Evolutionary conservation across 1,140 invertebrate genomes (phyloP).

Genomic region (Cyphomyrmex costatus): DNA sequence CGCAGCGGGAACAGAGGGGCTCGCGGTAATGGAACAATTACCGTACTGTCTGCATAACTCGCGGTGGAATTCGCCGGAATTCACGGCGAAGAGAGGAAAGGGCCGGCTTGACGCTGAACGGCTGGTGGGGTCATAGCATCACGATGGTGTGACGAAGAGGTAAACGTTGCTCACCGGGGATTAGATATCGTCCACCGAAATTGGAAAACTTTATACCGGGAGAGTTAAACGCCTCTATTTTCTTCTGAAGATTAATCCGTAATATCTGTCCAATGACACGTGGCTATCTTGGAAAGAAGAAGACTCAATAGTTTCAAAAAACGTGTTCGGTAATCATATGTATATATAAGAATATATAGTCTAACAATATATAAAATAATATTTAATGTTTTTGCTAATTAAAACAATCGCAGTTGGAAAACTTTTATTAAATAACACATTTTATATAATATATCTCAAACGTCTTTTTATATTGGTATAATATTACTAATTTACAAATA

Average conservation of each 20-base stretch:
- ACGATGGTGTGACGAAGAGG: conserved; percentile 56
- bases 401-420: background rate
- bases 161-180: conserved; percentile 55
- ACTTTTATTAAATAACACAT: too few species aligned
- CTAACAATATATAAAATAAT: background rate
- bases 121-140: conserved; percentile 23
- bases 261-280: conserved; percentile 46
- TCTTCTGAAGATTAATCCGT: conserved; percentile 39
- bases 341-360: background rate
- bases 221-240: conserved; percentile 29
- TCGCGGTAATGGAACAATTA: conserved; percentile 65
- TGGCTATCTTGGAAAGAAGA: background rate
- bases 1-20: background rate
- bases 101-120: conserved; percentile 10
- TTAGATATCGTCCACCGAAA: conserved; percentile 54
- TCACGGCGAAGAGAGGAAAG: conserved; percentile 16
- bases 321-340: background rate
- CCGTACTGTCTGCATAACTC: conserved; percentile 63
- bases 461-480: background rate
- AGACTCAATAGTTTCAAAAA: background rate
- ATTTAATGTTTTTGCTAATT: background rate
- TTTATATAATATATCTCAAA: too few species aligned
- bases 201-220: conserved; percentile 57
- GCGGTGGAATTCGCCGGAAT: conserved; percentile 61
- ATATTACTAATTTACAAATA: background rate